Evolutionary conservation across 2,113 vertebrate species (phyloP), one percentile per base, ranked within the genome.

Genomic region (Actinemys pallida): DNA sequence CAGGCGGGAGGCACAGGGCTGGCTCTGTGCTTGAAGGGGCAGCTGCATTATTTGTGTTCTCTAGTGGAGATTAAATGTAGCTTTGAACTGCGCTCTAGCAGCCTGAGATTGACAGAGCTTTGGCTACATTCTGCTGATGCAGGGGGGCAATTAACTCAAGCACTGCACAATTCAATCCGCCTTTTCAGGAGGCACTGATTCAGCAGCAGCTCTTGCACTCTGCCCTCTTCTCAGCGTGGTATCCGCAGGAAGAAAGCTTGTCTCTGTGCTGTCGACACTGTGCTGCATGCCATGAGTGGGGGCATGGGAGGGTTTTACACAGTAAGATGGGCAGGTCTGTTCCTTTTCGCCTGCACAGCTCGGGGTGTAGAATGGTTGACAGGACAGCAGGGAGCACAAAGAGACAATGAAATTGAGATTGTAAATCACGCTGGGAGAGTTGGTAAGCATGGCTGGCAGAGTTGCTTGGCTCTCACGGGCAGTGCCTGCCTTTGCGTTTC

Each of bases 351-450:
- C 42, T 45, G 24, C 42, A 45, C 75, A 29, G 75, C 75, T 81
- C 82, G 13, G 75, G 57, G 65, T 72, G 65, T 57, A 49, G 65
- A 81, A 92, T 84, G 86, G 72, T 65, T 92, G 86, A 65, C 19
- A 29, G 54, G 22, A 86, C 86, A 59, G 81, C 81, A 84, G 86
- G 72, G 81, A 92, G 62, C 19, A 42, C 82, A 84, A 84, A 87
- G 86, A 81, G 42, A 57, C 91, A 92, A 49, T 88, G 91, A 92
- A 88, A 84, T 50, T 39, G 75, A 56, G 91, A 92, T 75, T 80
- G 50, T 88, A 84, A 92, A 92, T 88, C 91, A 84, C 9, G 86
- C 81, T 92, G 72, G 25, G 91, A 84, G 31, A 81, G 86, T 59
- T 59, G 31, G 91, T 53, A 29, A 65, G 56, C n/a, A 9, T 14